phyloP scores from a whole-genome alignment of 1,140 invertebrate genomes.

The Pogonognathellus flavescens region DNA sequence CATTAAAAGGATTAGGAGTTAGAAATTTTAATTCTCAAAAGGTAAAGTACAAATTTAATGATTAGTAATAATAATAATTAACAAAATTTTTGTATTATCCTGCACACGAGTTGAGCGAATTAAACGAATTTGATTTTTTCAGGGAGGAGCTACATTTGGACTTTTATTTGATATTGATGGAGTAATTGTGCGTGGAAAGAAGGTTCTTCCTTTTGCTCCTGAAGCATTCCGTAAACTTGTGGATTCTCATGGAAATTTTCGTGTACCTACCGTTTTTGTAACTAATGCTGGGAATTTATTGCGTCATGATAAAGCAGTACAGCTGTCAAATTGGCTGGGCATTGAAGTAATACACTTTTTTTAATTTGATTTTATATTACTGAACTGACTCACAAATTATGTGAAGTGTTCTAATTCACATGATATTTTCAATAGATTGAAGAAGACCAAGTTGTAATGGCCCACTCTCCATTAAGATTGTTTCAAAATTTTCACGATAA shows the following conservation, averaged over 20 bases:
- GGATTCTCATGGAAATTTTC: constrained; percentile 74
- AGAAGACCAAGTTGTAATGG: constrained; percentile 80
- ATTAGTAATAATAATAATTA: no score
- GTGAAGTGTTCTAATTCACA: neutral
- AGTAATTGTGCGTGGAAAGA: constrained; percentile 78
- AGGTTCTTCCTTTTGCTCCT: constrained; percentile 76
- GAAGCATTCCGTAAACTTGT: constrained; percentile 74
- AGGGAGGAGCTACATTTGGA: constrained; percentile 72
- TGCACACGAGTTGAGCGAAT: no score
- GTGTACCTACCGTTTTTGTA: constrained; percentile 79
- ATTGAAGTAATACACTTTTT: constrained; percentile 71
- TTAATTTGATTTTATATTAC: neutral
- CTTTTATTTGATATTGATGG: constrained; percentile 83
- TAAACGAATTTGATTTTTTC: neutral
- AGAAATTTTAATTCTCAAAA: constrained; percentile 43
- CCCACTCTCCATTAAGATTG: constrained; percentile 79
- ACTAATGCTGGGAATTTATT: constrained; percentile 79
- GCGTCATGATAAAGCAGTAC: constrained; percentile 76
- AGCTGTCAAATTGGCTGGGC: constrained; percentile 77
- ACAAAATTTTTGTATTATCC: no score
- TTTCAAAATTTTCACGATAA: constrained; percentile 79
- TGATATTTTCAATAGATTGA: constrained; percentile 70
- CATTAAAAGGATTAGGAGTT: constrained; percentile 20
- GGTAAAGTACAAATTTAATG: constrained; percentile 15
- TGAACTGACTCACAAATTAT: neutral